These are phyloP conservation scores for Tinea semifulvella DNA, from an alignment of 2,888 invertebrate genomes.

Conservation along the genomic window DNA sequence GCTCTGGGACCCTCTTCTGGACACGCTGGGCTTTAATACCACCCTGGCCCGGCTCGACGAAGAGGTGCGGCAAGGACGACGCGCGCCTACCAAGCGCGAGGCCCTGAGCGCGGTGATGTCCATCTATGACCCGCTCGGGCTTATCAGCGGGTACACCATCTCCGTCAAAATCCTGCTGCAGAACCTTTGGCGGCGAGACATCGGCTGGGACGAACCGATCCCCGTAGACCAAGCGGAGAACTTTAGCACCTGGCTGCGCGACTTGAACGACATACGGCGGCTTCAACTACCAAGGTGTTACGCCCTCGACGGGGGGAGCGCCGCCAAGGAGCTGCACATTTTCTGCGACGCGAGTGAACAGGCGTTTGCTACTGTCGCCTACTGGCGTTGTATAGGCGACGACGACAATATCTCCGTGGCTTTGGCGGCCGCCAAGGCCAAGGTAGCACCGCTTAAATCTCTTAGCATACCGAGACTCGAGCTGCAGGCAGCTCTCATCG, in stretches of 20 bases:
- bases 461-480: conserved; percentile 3
- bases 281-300: neutral
- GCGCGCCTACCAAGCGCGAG: conserved; percentile 1
- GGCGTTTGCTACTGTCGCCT: conserved; percentile 11
- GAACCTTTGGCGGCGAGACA: neutral
- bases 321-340: neutral
- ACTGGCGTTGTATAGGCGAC: neutral
- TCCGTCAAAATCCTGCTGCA: conserved; percentile 8
- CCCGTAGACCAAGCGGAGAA: no score
- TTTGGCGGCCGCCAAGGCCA: neutral
- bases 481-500: conserved; percentile 18
- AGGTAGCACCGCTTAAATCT: conserved; percentile 4
- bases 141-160: neutral
- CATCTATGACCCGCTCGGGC: neutral
- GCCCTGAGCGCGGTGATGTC: neutral
- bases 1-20: no score
- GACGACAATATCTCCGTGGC: no score
- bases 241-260: neutral
- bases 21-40: no score
- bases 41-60: neutral
- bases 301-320: no score
- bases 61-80: neutral
- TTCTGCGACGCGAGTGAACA: neutral
- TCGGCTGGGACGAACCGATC: conserved; percentile 7
- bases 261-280: neutral